Percentiles rank a stretch among this genome's conserved stretches.
phyloP scores from a whole-genome alignment of 1,140 invertebrate genomes.

The Drosophila bipectinata region DNA sequence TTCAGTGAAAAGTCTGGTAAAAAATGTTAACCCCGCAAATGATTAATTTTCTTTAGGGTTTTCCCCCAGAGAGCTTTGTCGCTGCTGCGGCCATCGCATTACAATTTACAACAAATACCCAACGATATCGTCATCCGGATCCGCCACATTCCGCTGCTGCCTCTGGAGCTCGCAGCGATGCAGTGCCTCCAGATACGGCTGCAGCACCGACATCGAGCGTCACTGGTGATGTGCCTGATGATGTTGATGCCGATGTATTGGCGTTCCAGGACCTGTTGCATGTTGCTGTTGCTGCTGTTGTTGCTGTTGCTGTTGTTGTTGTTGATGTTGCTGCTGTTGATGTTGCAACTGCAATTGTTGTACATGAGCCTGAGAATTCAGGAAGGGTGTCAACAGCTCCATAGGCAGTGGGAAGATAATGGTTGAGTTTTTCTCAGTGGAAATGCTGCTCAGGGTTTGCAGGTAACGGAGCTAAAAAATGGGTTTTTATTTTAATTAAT shows the following conservation, averaged over 20 bases:
- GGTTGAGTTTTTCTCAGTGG: conserved; percentile 96
- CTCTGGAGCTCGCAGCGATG: conserved; percentile 68
- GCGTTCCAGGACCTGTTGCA: conserved; percentile 26
- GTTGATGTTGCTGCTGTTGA: conserved; percentile 14
- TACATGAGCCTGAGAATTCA: conserved; percentile 54
- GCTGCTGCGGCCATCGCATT: conserved; percentile 12
- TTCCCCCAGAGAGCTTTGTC: conserved; percentile 1
- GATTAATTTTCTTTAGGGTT: background rate
- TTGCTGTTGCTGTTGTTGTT: conserved; percentile 31
- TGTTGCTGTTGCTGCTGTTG: conserved; percentile 70
- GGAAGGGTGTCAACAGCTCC: conserved; percentile 86
- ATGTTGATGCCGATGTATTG: conserved; percentile 55
- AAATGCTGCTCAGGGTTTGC: conserved; percentile 93
- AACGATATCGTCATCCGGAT: conserved; percentile 52
- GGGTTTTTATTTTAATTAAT: background rate
- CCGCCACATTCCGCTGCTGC: conserved; percentile 28
- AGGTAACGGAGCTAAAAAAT: conserved; percentile 70
- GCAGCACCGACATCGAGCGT: conserved; percentile 77
- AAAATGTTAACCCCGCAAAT: background rate
- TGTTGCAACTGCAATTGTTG: conserved; percentile 33
- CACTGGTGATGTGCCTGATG: conserved; percentile 66
- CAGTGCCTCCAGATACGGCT: conserved; percentile 73
- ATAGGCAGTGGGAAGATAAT: conserved; percentile 96
- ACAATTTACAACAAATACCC: conserved; percentile 52
- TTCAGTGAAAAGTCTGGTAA: too few relatives aligned